phyloP scores from a whole-genome alignment of 2,113 vertebrate species.

The Oncorhynchus gorbuscha region DNA sequence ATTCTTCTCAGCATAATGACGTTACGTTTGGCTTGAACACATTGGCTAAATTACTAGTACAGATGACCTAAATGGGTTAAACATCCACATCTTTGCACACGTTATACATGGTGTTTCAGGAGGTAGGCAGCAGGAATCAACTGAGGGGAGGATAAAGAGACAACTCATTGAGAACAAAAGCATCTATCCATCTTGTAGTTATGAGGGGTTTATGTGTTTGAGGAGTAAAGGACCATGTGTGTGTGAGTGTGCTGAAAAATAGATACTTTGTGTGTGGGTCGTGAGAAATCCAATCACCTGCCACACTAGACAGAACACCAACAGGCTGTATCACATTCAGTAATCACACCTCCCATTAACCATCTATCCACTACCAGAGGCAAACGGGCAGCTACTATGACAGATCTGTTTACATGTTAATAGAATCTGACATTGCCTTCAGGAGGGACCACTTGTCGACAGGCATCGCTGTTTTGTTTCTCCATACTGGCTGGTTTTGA shows the following conservation, averaged over 20 bases:
- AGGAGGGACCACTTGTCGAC: slow-evolving; percentile 64
- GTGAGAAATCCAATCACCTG: background rate
- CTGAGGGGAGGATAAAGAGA: background rate
- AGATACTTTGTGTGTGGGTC: background rate
- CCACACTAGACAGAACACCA: background rate
- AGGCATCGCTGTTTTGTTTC: background rate
- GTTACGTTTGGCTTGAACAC: slow-evolving; percentile 62
- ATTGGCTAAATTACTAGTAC: slow-evolving; percentile 51
- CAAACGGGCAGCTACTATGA: slow-evolving; percentile 43
- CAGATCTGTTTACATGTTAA: slow-evolving; percentile 55
- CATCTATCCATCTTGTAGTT: background rate
- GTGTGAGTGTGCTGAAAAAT: background rate
- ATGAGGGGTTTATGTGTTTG: background rate
- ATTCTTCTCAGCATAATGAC: slow-evolving; percentile 65
- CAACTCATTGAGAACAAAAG: background rate
- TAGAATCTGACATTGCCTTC: slow-evolving; percentile 51
- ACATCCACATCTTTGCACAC: slow-evolving; percentile 43
- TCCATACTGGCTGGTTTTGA: background rate
- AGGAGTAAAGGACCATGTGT: background rate
- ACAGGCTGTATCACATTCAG: background rate
- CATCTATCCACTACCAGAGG: slow-evolving; percentile 23
- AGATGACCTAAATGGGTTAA: slow-evolving; percentile 50
- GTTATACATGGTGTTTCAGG: background rate
- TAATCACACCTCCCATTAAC: background rate
- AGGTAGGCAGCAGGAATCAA: background rate